These are phyloP conservation scores for Yponomeuta sedellus DNA, from an alignment of 2,888 invertebrate genomes.

Conservation along the genomic window DNA sequence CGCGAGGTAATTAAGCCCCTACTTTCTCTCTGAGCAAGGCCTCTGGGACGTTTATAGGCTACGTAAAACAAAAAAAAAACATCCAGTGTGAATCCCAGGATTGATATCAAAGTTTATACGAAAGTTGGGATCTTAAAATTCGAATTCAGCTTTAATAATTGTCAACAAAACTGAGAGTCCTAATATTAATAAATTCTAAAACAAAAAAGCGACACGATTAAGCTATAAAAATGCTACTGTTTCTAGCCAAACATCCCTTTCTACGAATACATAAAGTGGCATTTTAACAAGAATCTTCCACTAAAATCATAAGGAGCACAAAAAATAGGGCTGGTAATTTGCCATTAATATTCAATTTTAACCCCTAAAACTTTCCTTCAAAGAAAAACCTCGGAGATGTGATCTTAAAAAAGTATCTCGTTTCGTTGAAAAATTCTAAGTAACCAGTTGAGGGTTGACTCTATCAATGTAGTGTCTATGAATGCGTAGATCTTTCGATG, in stretches of 20 bases:
- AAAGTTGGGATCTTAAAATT: neutral
- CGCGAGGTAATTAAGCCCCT: too few relatives aligned
- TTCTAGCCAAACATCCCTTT: slow-evolving; percentile 63
- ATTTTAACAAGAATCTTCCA: slow-evolving; percentile 57
- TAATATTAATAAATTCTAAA: slow-evolving; percentile 27
- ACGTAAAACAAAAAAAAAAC: too few relatives aligned
- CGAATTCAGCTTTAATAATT: slow-evolving; percentile 25
- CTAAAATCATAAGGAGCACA: slow-evolving; percentile 70
- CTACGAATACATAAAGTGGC: slow-evolving; percentile 58
- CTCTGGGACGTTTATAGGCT: too few relatives aligned
- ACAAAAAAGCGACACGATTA: slow-evolving; percentile 57
- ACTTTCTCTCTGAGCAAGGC: too few relatives aligned
- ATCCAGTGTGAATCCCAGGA: slow-evolving; percentile 15
- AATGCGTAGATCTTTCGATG: slow-evolving; percentile 19
- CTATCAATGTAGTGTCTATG: slow-evolving; percentile 2
- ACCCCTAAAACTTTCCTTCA: slow-evolving; percentile 61
- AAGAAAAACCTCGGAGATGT: slow-evolving; percentile 68
- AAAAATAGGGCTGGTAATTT: slow-evolving; percentile 59
- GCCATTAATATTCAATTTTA: slow-evolving; percentile 76
- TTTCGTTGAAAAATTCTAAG: slow-evolving; percentile 54
- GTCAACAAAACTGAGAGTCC: slow-evolving; percentile 34
- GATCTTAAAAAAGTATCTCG: slow-evolving; percentile 59
- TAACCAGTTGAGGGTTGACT: slow-evolving; percentile 49
- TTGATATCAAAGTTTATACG: neutral
- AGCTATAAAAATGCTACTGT: slow-evolving; percentile 72